Percentiles rank a stretch among this genome's conserved stretches.
Conservation (phyloP, 2,113 vertebrate species). For the Callionymus lyra region DNA sequence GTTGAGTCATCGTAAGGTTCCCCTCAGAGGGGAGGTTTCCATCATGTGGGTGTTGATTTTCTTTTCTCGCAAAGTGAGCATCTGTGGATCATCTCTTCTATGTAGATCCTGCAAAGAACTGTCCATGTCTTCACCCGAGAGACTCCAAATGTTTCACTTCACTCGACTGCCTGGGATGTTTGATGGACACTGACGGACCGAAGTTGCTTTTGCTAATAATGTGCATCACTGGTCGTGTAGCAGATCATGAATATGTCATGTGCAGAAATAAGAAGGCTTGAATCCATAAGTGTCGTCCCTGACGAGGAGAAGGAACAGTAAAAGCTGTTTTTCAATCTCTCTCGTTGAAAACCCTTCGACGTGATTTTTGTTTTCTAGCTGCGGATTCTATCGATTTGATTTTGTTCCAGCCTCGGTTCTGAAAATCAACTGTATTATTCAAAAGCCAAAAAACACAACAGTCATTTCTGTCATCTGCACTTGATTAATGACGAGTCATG, state of each 20-base stretch:
- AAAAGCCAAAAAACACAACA: too few relatives aligned
- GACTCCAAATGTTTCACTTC: slow-evolving; percentile 13
- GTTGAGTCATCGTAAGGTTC: slow-evolving; percentile 49
- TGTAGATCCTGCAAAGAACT: slow-evolving; percentile 28
- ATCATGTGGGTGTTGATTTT: slow-evolving; percentile 8
- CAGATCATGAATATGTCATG: slow-evolving; percentile 45
- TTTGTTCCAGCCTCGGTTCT: too few relatives aligned
- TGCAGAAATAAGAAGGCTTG: too few relatives aligned
- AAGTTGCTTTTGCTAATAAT: slow-evolving; percentile 41
- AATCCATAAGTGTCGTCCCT: slow-evolving; percentile 38
- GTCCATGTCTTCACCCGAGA: slow-evolving; percentile 28
- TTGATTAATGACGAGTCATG: too few relatives aligned
- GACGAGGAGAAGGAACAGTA: slow-evolving; percentile 26
- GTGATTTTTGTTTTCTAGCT: too few relatives aligned
- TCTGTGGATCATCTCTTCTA: slow-evolving; percentile 25
- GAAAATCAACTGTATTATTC: too few relatives aligned
- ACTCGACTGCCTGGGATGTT: slow-evolving; percentile 18
- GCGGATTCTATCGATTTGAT: too few relatives aligned
- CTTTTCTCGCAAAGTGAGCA: slow-evolving; percentile 23
- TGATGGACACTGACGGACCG: slow-evolving; percentile 47
- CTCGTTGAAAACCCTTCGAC: too few relatives aligned
- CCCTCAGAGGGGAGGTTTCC: slow-evolving; percentile 6
- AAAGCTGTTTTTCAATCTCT: too few relatives aligned
- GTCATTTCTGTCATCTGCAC: too few relatives aligned
- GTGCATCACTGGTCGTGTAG: slow-evolving; percentile 49